These are phyloP conservation scores for Nomada ferruginata DNA, from an alignment of 2,888 invertebrate species.

Conservation along the genomic window DNA sequence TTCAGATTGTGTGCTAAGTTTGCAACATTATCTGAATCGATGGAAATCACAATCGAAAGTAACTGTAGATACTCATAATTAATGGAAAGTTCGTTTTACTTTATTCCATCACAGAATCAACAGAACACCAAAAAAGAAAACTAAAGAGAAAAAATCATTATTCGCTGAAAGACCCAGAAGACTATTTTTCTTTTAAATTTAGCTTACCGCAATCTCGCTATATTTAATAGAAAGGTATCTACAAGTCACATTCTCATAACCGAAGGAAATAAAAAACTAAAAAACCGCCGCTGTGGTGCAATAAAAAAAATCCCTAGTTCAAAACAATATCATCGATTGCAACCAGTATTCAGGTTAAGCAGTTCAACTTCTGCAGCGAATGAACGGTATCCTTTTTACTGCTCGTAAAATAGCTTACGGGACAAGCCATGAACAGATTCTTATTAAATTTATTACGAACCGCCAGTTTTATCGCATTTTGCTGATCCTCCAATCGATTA, in stretches of 20 bases:
- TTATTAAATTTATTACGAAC: neutral
- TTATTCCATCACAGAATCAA: too few species aligned
- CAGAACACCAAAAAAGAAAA: too few species aligned
- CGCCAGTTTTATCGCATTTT: neutral
- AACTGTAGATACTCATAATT: too few species aligned
- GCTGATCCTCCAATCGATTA: neutral
- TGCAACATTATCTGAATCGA: neutral
- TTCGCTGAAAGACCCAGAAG: too few species aligned
- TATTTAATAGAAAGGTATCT: too few species aligned
- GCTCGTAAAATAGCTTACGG: neutral
- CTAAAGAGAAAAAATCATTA: too few species aligned
- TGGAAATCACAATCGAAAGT: neutral
- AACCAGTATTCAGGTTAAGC: slow-evolving; percentile 8
- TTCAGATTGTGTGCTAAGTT: neutral
- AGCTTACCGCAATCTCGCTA: too few species aligned
- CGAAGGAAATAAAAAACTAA: neutral
- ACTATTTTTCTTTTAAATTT: too few species aligned
- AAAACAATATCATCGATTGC: slow-evolving; percentile 11
- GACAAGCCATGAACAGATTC: too few species aligned
- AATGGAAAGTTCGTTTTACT: too few species aligned
- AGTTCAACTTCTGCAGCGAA: neutral
- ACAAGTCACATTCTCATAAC: too few species aligned
- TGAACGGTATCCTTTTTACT: neutral
- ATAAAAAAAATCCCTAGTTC: neutral
- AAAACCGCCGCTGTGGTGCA: too few species aligned